Evolutionary conservation across 2,113 vertebrate species (phyloP).

Genomic region (Eidolon helvum): DNA sequence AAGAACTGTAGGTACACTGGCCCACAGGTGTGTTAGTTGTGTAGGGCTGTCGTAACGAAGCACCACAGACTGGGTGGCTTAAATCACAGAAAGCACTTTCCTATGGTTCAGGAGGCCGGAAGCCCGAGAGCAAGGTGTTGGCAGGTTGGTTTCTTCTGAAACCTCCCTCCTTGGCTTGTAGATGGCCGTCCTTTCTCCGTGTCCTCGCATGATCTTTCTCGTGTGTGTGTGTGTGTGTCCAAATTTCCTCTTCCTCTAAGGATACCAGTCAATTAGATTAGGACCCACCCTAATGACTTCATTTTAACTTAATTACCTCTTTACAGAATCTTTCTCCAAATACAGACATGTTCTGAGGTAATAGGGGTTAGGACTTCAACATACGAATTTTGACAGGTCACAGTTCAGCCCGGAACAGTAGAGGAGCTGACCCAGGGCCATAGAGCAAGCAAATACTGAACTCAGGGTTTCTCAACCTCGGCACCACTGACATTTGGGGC

Average conservation of each 20-base stretch:
- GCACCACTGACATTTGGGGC: not conserved
- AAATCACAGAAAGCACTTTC: not conserved
- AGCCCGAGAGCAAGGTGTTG: not conserved
- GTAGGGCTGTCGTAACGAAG: not conserved
- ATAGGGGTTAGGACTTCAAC: not conserved
- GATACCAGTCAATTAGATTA: not conserved
- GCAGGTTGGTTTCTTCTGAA: not conserved
- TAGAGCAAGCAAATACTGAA: not conserved
- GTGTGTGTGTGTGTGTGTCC: not conserved
- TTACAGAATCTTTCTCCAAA: not conserved
- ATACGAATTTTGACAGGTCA: not conserved
- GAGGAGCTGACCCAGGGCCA: not conserved
- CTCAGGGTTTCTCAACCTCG: not conserved
- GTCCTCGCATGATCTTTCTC: no score
- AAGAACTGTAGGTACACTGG: not conserved
- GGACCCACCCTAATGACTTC: not conserved
- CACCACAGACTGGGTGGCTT: not conserved
- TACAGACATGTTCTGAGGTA: not conserved
- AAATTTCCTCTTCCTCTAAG: not conserved
- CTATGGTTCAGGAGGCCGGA: not conserved
- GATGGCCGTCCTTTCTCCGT: not conserved
- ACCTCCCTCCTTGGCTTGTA: not conserved
- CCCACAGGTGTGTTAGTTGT: rapidly evolving
- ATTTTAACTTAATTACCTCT: not conserved
- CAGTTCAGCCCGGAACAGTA: not conserved